Base-by-base conservation (phyloP, 2,797 vertebrate genomes). In the Lepilemur ruficaudatus region DNA sequence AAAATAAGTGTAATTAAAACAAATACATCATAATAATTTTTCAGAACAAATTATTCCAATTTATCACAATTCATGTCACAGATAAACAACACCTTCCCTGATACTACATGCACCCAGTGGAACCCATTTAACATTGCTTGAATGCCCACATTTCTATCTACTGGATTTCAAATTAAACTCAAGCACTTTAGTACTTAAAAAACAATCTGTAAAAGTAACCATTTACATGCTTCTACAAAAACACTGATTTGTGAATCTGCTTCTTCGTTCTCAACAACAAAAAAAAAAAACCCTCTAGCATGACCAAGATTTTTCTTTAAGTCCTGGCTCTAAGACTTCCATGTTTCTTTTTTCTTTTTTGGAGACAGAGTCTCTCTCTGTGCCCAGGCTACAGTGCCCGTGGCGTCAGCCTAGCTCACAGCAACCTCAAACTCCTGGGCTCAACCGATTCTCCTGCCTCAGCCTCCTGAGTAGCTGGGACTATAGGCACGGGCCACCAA, bases 1-100 rank as follows among this genome's bases (percentile, higher is more conserved):
- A 92, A 95, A 95, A 80, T 59, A 94, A 89, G 67, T 63, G 73
- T 72, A 94, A 69, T 87, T 85, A 91, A 92, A 91, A 93, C 59
- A 88, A 18, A 70, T 13, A 73, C 14, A 9, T 69, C 69, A 52
- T 38, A 95, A 59, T 6, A 92, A 88, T 28, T 90, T 92, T 96
- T 70, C 52, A 84, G 50, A 95, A 90, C 9, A 75, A 70, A 87
- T 84, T 61, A 81, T 78, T 89, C 22, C 15, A 35, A 69, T 65
- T 63, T 84, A 75, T 83, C 46, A 81, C 18, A 93, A 75, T 50
- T 91, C 38, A 15, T 80, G 32, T 52, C 38, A 96, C 28, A 86
- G 48, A 61, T 41, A 95, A 86, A 78, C 23, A 92, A 17, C 15
- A 80, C 30, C 25, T 70, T n/a, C 12, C 50, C 65, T 10, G 50